phyloP scores from a whole-genome alignment of 2,888 invertebrate genomes.

The Lepidochrysops patricia region DNA sequence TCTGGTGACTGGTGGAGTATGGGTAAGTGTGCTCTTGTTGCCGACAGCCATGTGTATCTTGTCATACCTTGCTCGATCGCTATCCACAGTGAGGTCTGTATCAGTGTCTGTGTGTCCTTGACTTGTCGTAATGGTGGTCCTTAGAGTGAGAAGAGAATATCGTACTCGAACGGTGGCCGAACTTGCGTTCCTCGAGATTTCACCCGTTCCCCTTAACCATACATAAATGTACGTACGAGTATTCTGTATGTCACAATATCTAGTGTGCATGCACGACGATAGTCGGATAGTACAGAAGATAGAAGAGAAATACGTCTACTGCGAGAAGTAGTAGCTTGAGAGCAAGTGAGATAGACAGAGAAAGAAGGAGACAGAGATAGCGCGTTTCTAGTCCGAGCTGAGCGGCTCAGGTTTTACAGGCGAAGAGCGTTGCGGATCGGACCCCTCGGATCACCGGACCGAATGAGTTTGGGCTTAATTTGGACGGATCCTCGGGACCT shows the following conservation, averaged over 20 bases:
- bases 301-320: conserved; percentile 69
- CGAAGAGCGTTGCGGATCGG: conserved; percentile 53
- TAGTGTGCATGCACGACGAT: conserved; percentile 74
- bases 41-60: conserved; percentile 44
- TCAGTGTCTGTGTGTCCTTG: conserved; percentile 58
- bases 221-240: conserved; percentile 57
- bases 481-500: conserved; percentile 57
- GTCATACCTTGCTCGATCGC: conserved; percentile 53
- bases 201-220: conserved; percentile 41
- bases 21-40: conserved; percentile 41
- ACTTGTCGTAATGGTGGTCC: conserved; percentile 55
- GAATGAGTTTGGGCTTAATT: conserved; percentile 43
- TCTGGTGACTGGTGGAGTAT: conserved; percentile 9
- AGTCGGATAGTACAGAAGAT: conserved; percentile 68
- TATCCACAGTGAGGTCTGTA: conserved; percentile 63
- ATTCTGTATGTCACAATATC: conserved; percentile 71
- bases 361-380: conserved; percentile 61
- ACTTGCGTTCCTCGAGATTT: conserved; percentile 57
- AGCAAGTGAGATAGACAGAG: conserved; percentile 68
- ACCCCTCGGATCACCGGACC: conserved; percentile 52
- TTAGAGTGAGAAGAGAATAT: conserved; percentile 41
- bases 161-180: conserved; percentile 50
- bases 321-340: conserved; percentile 67
- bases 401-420: conserved; percentile 60
- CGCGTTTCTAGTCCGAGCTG: conserved; percentile 69